phyloP scores from a whole-genome alignment of 1,140 invertebrate species.

The Ptiloglossa arizonensis region DNA sequence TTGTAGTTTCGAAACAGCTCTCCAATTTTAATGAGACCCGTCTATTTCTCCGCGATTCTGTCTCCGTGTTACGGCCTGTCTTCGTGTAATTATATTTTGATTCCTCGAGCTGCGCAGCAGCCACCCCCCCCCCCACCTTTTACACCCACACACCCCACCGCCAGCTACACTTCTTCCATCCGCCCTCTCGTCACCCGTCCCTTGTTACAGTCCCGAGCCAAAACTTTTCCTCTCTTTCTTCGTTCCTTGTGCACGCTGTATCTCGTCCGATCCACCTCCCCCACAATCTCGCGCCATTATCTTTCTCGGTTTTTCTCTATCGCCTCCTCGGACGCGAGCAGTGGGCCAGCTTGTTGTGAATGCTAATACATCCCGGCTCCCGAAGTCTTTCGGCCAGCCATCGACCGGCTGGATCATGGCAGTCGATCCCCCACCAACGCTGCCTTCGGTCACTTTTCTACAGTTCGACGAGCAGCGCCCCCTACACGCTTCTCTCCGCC shows the following conservation, averaged over 20 bases:
- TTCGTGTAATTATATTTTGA: conserved; percentile 82
- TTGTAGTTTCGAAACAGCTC: conserved; percentile 81
- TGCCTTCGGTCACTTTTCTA: conserved; percentile 37
- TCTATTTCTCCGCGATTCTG: conserved; percentile 78
- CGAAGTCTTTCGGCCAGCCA: conserved; percentile 36
- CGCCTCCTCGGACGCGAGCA: conserved; percentile 9
- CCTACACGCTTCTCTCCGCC: no score
- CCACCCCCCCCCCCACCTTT: conserved; percentile 13
- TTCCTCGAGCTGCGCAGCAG: conserved; percentile 73
- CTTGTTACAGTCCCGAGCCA: conserved; percentile 39
- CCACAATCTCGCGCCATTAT: conserved; percentile 42
- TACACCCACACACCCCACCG: no score
- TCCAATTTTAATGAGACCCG: conserved; percentile 82
- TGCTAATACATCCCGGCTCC: conserved; percentile 73
- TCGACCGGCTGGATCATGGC: conserved; percentile 50
- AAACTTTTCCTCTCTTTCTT: conserved; percentile 44
- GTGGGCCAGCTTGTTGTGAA: conserved; percentile 70
- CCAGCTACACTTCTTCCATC: no score
- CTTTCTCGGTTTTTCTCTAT: conserved; percentile 16
- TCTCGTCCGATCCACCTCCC: conserved; percentile 3
- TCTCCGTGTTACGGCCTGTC: conserved; percentile 76
- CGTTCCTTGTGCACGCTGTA: conserved; percentile 24
- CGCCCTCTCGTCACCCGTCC: conserved; percentile 14
- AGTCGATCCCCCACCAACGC: conserved; percentile 12
- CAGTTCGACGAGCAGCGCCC: conserved; percentile 11